Evolutionary conservation across 2,797 vertebrate species (phyloP).

Genomic region (Tragelaphus oryx): DNA sequence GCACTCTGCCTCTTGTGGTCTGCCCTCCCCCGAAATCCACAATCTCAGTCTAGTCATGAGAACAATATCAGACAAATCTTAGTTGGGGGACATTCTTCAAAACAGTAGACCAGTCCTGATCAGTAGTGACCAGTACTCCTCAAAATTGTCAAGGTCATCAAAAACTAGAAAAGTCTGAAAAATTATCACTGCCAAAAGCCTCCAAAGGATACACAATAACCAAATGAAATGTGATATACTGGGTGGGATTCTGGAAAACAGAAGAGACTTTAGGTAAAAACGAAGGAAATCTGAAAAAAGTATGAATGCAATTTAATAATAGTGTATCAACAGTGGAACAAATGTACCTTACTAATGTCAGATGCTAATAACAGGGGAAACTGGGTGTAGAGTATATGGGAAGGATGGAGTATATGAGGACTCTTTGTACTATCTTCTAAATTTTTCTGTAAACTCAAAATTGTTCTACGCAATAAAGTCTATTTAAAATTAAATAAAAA

Average conservation of each 20-base stretch:
- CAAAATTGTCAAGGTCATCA: background rate
- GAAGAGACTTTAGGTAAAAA: background rate
- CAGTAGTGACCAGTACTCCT: background rate
- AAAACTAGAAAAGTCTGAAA: constrained; percentile 10
- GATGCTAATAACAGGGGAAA: background rate
- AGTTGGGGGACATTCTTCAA: background rate
- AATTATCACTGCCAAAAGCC: background rate
- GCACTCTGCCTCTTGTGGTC: background rate
- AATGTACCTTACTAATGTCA: background rate
- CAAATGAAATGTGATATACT: background rate
- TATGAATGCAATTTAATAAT: background rate
- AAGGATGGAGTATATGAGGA: background rate
- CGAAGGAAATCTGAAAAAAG: background rate
- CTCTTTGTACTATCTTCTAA: background rate
- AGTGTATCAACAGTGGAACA: background rate
- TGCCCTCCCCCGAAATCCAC: background rate
- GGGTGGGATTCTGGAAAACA: background rate
- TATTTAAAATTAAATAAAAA: background rate
- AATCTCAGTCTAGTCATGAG: background rate
- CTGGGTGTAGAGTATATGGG: background rate
- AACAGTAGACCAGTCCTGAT: background rate
- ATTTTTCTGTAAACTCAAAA: constrained; percentile 2
- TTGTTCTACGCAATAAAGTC: background rate
- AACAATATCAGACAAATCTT: background rate
- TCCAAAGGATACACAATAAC: background rate